These are phyloP conservation scores for Hydropsyche betteni DNA, from an alignment of 2,888 invertebrate genomes.

Conservation along the genomic window DNA sequence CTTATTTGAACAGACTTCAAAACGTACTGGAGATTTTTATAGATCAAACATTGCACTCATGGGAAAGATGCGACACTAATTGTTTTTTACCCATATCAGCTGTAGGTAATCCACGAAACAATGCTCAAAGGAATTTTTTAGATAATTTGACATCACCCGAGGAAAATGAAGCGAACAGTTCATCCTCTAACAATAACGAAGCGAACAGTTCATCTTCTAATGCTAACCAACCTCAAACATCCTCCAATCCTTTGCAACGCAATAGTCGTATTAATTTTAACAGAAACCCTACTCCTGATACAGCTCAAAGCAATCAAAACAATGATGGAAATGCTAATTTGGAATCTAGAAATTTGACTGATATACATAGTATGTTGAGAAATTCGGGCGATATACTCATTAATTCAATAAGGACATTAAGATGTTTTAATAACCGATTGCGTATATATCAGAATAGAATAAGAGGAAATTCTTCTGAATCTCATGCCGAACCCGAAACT, in stretches of 20 bases:
- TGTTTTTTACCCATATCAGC: slow-evolving; percentile 27
- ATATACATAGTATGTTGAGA: slow-evolving; percentile 63
- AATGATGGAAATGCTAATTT: slow-evolving; percentile 55
- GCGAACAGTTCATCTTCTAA: neutral
- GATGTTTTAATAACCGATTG: neutral
- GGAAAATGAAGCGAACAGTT: neutral
- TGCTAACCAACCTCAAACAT: too few relatives aligned
- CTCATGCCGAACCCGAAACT: too few relatives aligned
- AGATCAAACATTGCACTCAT: slow-evolving; percentile 47
- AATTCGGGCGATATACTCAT: slow-evolving; percentile 63
- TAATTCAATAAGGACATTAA: slow-evolving; percentile 58
- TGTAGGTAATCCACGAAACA: slow-evolving; percentile 20
- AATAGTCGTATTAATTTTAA: too few relatives aligned
- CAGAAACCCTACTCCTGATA: too few relatives aligned
- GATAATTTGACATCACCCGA: slow-evolving; percentile 38
- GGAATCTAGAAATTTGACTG: slow-evolving; percentile 63
- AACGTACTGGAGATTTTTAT: slow-evolving; percentile 49
- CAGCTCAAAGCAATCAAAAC: too few relatives aligned
- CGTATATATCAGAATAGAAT: too few relatives aligned
- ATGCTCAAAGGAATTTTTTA: slow-evolving; percentile 2
- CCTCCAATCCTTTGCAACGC: too few relatives aligned
- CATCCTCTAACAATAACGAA: neutral
- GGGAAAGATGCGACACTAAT: slow-evolving; percentile 41
- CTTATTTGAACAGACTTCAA: slow-evolving; percentile 47
- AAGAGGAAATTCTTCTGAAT: too few relatives aligned